Conservation (phyloP, 2,113 vertebrate genomes). For the Hyperoodon ampullatus region DNA sequence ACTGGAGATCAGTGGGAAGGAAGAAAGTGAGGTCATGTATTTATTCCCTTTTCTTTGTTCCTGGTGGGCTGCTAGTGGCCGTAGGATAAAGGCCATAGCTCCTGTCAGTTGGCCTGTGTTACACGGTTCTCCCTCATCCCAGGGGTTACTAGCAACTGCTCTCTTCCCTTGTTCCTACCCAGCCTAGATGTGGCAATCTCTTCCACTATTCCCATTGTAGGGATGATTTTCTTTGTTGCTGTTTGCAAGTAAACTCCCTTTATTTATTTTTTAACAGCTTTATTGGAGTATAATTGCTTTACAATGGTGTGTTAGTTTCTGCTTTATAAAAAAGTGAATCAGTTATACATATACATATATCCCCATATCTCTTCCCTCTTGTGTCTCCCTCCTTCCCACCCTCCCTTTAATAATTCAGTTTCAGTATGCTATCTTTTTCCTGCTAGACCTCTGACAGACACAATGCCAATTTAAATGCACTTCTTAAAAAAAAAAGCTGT, state of each 20-base stretch:
- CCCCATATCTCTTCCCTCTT: too few species aligned
- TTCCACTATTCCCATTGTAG: not conserved
- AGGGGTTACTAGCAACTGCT: not conserved
- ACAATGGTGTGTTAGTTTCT: too few species aligned
- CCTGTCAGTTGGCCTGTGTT: not conserved
- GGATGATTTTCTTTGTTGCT: not conserved
- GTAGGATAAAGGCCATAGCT: not conserved
- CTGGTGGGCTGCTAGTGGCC: not conserved
- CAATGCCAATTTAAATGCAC: not conserved
- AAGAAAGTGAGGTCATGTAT: not conserved
- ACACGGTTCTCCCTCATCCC: not conserved
- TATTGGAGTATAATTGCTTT: too few species aligned
- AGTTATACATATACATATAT: too few species aligned
- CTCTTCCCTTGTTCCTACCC: not conserved
- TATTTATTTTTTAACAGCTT: too few species aligned
- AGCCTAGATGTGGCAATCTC: not conserved
- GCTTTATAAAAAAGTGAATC: too few species aligned
- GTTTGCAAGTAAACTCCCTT: not conserved
- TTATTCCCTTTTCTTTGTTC: not conserved
- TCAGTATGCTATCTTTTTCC: not conserved
- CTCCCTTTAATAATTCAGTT: not conserved
- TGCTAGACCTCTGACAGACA: not conserved
- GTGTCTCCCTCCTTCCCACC: too few species aligned
- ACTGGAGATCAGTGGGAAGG: not conserved
- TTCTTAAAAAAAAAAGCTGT: not conserved